Percentiles rank a stretch among this genome's conserved stretches.
These are phyloP conservation scores for Sinopyrophorus schimmeli DNA, from an alignment of 2,888 invertebrate species.

Conservation along the genomic window DNA sequence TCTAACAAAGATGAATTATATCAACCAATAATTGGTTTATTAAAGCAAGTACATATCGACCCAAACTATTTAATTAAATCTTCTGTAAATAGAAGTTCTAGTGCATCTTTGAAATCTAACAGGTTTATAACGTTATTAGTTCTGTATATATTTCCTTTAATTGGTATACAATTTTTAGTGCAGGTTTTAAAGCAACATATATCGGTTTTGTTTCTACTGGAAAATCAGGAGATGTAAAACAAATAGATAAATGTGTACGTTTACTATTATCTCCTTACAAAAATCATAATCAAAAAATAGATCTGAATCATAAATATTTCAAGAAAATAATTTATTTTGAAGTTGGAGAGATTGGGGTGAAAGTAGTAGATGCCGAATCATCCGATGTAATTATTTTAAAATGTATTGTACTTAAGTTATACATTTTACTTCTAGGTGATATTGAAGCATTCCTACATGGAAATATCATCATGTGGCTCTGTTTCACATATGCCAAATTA, in stretches of 20 bases:
- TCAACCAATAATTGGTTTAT: constrained; percentile 53
- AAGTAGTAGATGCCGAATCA: constrained; percentile 51
- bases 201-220: constrained; percentile 58
- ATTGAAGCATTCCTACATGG: constrained; percentile 64
- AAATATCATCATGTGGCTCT: constrained; percentile 67
- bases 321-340: constrained; percentile 55
- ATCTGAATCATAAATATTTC: constrained; percentile 28
- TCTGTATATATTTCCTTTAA: too few relatives aligned
- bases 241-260: constrained; percentile 58
- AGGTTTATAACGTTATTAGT: constrained; percentile 8
- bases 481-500: constrained; percentile 58
- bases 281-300: constrained; percentile 31
- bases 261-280: constrained; percentile 44
- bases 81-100: too few relatives aligned
- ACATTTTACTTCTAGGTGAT: constrained; percentile 60
- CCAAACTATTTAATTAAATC: too few relatives aligned
- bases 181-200: constrained; percentile 56
- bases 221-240: constrained; percentile 57
- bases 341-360: constrained; percentile 60
- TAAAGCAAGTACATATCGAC: constrained; percentile 47
- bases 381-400: constrained; percentile 46
- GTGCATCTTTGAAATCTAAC: constrained; percentile 11
- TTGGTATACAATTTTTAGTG: constrained; percentile 39
- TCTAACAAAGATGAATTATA: constrained; percentile 53
- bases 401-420: constrained; percentile 19